Base-by-base conservation (phyloP, 2,113 vertebrate genomes). In the Phoenicopterus ruber region DNA sequence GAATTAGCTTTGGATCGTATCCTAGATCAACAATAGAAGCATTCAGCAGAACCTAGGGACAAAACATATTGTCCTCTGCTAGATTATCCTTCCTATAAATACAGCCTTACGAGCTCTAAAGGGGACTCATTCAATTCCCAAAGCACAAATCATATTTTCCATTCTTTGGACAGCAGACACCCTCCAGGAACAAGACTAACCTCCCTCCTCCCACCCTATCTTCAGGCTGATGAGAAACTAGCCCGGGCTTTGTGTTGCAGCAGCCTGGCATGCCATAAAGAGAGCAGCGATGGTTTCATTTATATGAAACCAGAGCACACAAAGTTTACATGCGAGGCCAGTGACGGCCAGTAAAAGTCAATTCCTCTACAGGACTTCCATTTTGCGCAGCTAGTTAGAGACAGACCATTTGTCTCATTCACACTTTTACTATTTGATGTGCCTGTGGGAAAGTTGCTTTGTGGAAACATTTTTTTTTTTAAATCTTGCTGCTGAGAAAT, bases 1-100 rank as follows among this genome's bases (percentile, higher is more conserved):
- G 65, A 89, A 90, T 96, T 93, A 95, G 87, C 38, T 87, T 91
- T 95, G 95, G 91, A 96, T 70, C 0, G 0, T 40, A 17, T 96
- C 91, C 97, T 90, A 92, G 22, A 87, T 92, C 93, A 96, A 96
- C 94, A 96, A 70, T 38, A 86, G 78, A 94, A 77, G 67, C 80
- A 59, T 91, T 88, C 82, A 90, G 57, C 88, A 93, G 80, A 92
- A 95, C 70, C 63, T 92, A 94, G 69, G 93, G 80, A 93, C 94
- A 95, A 95, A 96, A 97, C 88, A 91, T 52, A 94, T 96, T 94
- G 92, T 96, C 86, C 92, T 93, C 49, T 85, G 82, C 18, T 82
- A 66, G 65, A 91, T 92, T 79, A 95, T 92, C 83, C 66, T 93
- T 91, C 92, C 94, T 92, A 96, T 91, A 97, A 96, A 97, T 96